Evolutionary conservation across 2,113 vertebrate species (phyloP).

Genomic region (Platysternon megacephalum): DNA sequence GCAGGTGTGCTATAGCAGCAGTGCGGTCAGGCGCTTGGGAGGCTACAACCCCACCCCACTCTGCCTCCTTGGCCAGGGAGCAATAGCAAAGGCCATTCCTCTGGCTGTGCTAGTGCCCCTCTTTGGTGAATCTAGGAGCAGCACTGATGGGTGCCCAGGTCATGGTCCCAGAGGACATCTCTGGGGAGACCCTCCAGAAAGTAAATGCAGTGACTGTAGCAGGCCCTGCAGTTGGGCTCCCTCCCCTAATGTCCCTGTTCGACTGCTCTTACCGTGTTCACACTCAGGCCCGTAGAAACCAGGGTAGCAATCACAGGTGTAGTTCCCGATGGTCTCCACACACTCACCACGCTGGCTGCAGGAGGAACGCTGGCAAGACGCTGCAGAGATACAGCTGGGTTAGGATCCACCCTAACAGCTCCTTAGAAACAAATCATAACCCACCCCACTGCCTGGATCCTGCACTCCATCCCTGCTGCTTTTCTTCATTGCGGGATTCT

Average conservation of each 20-base stretch:
- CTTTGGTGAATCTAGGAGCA: neutral
- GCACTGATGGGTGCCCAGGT: neutral
- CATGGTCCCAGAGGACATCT: neutral
- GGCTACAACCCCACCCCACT: neutral
- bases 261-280: conserved; percentile 77
- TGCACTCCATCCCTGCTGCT: neutral
- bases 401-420: neutral
- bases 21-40: neutral
- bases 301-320: conserved; percentile 83
- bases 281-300: conserved; percentile 88
- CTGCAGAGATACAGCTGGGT: conserved; percentile 37
- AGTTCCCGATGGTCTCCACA: conserved; percentile 89
- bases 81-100: neutral
- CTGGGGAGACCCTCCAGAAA: neutral
- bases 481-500: neutral
- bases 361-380: conserved; percentile 82
- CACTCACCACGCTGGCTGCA: conserved; percentile 86
- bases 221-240: neutral
- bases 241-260: neutral
- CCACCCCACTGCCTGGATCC: neutral
- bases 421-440: neutral
- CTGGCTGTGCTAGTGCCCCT: neutral
- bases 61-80: neutral
- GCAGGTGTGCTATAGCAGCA: neutral
- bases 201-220: neutral